phyloP scores from a whole-genome alignment of 2,113 vertebrate species.

The Zosterops pallidus region DNA sequence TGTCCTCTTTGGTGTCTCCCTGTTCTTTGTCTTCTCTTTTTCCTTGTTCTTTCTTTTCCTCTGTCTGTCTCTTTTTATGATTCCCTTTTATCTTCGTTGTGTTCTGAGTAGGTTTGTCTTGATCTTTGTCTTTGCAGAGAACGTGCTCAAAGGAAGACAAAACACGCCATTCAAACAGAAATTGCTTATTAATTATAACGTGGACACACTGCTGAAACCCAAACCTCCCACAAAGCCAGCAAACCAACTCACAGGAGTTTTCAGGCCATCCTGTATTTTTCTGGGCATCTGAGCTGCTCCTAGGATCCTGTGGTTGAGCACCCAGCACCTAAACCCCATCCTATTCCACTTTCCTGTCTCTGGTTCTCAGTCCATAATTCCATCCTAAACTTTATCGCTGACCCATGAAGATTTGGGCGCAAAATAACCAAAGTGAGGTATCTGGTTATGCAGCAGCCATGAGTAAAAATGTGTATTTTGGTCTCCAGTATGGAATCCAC shows the following conservation, averaged over 20 bases:
- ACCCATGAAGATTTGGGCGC: not conserved
- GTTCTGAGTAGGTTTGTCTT: conserved; percentile 59
- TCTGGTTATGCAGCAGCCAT: not conserved
- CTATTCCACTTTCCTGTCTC: not conserved
- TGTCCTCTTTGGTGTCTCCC: conserved; percentile 63
- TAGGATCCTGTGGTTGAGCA: not conserved
- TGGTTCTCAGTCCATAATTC: not conserved
- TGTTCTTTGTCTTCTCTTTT: conserved; percentile 70
- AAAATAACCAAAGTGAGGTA: not conserved
- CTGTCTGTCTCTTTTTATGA: conserved; percentile 64
- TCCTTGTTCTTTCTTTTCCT: conserved; percentile 62
- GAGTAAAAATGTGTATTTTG: not conserved
- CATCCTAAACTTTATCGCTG: not conserved
- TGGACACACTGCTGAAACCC: not conserved
- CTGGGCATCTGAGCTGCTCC: not conserved
- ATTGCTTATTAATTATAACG: conserved; percentile 61
- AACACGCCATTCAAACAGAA: conserved; percentile 56
- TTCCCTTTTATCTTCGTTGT: conserved; percentile 61
- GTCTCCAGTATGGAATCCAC: not conserved
- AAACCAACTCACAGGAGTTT: not conserved
- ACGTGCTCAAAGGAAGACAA: conserved; percentile 64
- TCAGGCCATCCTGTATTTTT: not conserved
- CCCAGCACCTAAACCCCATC: not conserved
- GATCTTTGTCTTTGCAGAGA: conserved; percentile 63
- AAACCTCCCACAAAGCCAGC: conserved; percentile 37